Evolutionary conservation across 2,113 vertebrate genomes (phyloP).

Genomic region (Phylloscopus trochilus): DNA sequence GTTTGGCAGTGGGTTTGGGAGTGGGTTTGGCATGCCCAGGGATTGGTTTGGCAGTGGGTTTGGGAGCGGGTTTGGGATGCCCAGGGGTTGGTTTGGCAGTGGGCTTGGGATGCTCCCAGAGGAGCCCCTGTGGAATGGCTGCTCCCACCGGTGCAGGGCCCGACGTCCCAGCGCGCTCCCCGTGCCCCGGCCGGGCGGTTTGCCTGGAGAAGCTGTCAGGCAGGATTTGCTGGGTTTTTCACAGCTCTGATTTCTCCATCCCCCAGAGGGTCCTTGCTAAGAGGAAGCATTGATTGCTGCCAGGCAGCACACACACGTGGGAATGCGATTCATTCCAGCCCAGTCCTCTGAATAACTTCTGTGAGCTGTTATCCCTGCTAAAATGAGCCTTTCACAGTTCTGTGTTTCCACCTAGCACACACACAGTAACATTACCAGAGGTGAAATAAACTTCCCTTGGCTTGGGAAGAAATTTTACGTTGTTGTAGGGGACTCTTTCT

Average conservation of each 20-base stretch:
- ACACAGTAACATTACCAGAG: neutral
- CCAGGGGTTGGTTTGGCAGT: too few species aligned
- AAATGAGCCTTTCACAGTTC: constrained; percentile 27
- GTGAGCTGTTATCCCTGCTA: constrained; percentile 4
- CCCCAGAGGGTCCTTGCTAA: constrained; percentile 42
- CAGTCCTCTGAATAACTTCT: constrained; percentile 27
- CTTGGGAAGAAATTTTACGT: neutral
- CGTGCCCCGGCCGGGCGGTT: neutral
- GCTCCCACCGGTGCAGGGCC: neutral
- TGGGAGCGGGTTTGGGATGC: too few species aligned
- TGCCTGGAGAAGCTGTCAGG: constrained; percentile 18
- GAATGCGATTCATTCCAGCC: constrained; percentile 37
- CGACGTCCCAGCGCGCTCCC: neutral
- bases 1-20: too few species aligned
- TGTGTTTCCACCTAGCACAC: neutral
- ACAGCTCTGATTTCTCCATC: constrained; percentile 37
- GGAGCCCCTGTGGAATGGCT: neutral
- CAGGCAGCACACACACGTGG: neutral
- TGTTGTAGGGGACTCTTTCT: neutral
- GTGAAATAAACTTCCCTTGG: neutral
- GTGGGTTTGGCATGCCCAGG: too few species aligned
- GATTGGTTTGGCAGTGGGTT: too few species aligned
- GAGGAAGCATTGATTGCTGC: constrained; percentile 50
- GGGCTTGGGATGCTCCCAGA: neutral
- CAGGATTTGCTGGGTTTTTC: constrained; percentile 31